Conservation (phyloP, 2,113 vertebrate species). For the Pomatostomus ruficeps region DNA sequence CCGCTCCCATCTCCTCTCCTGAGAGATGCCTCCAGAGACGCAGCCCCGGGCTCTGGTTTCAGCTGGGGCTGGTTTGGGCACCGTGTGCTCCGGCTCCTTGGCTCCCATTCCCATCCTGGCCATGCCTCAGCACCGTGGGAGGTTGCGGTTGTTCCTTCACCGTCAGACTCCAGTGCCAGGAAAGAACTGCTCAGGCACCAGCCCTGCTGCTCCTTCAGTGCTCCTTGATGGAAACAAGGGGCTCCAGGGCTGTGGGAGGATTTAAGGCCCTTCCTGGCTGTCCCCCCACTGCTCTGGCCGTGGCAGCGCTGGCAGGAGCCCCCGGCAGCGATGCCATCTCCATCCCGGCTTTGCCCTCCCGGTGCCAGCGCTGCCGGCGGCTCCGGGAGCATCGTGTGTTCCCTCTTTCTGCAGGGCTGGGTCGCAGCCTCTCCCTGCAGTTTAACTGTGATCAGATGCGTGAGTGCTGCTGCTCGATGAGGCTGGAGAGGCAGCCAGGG, state of each 20-base stretch:
- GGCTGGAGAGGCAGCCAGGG: neutral
- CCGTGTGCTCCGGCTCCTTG: neutral
- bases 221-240: neutral
- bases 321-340: neutral
- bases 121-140: neutral
- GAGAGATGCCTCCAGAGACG: neutral
- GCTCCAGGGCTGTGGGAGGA: neutral
- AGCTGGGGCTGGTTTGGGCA: neutral
- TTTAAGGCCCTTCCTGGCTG: neutral
- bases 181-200: neutral
- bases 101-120: neutral
- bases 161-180: neutral
- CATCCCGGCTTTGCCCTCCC: neutral
- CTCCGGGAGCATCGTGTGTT: neutral
- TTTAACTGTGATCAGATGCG: constrained; percentile 23
- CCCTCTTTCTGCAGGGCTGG: neutral
- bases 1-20: rapidly evolving
- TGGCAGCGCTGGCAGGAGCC: neutral
- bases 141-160: neutral
- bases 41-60: rapidly evolving
- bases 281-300: neutral
- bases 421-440: neutral
- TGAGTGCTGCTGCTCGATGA: neutral
- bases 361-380: rapidly evolving
- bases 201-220: neutral